Base-by-base conservation (phyloP, 2,888 invertebrate species). In the Phorcus lineatus region DNA sequence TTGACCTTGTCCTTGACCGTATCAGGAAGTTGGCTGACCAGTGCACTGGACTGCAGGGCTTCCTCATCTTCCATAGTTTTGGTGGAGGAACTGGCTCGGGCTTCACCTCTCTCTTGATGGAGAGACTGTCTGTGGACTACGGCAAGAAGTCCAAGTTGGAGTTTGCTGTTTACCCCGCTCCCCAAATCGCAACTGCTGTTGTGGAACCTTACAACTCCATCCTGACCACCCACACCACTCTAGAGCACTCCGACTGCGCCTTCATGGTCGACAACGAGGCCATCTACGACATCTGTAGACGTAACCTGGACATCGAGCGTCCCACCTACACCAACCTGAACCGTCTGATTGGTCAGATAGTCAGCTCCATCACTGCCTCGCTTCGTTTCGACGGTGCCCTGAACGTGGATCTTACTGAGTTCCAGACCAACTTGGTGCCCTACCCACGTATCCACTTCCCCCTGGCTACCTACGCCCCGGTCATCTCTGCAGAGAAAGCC, bases 161-260 rank as follows among this genome's bases (percentile, higher is more conserved):
- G 84, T 97, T 97, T 92, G 96, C 97, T 22, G 96, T 97, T 78
- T 97, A 97, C 92, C 97, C 97, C 6, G 97, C 97, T 17, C 97
- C 97, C 74, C 96, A 96, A 95, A 86, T 90, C 16, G 84, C 89
- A 19, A 97, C 98, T 0, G 97, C 98, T 0, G 97, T 98, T 16
- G 98, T 98, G 62, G 98, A 98, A 92, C 98, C 98, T 0, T 98
- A 98, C 96, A 98, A 98, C 94, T 97, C 98, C 0, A 97, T 98
- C 81, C 89, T 98, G 91, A 98, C 98, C 91, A 98, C 98, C 83
- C 98, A 98, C 94, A 98, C 98, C 79, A 98, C 98, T 82, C 88
- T 95, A 84, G 98, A 98, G 94, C 98, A 98, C 94, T 97, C 97
- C 0, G 98, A 98, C 94, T 98, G 98, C 94, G 97, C 98, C 76